Conservation (phyloP, 2,888 invertebrate genomes). For the Rhodophaea formosa region DNA sequence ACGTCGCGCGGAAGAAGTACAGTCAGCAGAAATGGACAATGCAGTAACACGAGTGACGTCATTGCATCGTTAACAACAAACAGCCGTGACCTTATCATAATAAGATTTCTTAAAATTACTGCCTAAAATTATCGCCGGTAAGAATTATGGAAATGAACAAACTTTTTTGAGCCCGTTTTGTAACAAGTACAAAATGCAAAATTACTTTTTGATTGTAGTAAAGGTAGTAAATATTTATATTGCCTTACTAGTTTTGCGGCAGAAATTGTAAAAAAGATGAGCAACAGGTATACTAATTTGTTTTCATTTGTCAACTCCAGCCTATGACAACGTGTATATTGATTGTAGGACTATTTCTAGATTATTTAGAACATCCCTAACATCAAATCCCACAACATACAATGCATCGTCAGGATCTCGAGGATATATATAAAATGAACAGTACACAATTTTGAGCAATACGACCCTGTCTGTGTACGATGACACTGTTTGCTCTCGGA, state of each 20-base stretch:
- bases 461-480: background rate
- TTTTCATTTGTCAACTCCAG: no score
- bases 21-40: slow-evolving; percentile 1
- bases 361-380: no score
- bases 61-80: background rate
- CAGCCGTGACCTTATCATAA: background rate
- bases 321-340: no score
- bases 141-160: background rate
- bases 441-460: background rate
- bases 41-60: background rate
- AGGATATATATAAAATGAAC: background rate
- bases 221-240: no score
- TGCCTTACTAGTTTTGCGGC: no score
- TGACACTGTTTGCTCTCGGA: background rate
- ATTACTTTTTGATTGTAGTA: no score
- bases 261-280: no score
- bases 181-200: no score
- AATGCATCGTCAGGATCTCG: background rate
- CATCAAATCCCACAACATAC: background rate
- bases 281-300: no score
- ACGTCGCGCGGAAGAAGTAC: background rate
- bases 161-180: no score
- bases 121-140: background rate
- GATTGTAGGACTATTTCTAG: no score
- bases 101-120: background rate